Percentiles rank a stretch among this genome's conserved stretches.
phyloP scores from a whole-genome alignment of 2,888 invertebrate species.

The Cantharis rustica region DNA sequence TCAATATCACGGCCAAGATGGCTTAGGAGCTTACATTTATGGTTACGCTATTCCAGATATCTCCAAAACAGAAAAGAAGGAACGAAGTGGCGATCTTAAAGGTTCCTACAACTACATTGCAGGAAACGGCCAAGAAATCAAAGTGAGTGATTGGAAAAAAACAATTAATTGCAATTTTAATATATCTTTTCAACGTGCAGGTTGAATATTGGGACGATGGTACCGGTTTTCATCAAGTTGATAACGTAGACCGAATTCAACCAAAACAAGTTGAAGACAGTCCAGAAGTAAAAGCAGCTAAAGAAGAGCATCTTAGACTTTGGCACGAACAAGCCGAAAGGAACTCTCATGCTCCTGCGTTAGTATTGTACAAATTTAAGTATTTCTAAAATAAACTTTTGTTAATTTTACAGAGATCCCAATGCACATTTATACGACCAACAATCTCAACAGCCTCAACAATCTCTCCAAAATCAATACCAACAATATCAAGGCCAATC shows the following conservation, averaged over 20 bases:
- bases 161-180: background rate
- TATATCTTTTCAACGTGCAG: conserved; percentile 47
- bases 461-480: conserved; percentile 27
- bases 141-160: conserved; percentile 53
- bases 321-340: conserved; percentile 70
- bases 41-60: conserved; percentile 77
- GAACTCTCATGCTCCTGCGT: conserved; percentile 50
- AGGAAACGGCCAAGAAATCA: conserved; percentile 63
- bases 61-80: conserved; percentile 72
- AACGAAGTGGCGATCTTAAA: conserved; percentile 69
- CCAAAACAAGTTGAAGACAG: conserved; percentile 70
- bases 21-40: conserved; percentile 69
- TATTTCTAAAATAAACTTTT: background rate
- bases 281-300: conserved; percentile 71
- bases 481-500: conserved; percentile 25
- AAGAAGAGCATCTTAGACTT: conserved; percentile 69
- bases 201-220: conserved; percentile 76
- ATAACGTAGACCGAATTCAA: conserved; percentile 69
- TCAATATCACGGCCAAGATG: conserved; percentile 73
- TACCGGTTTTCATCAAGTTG: conserved; percentile 78
- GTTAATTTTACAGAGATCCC: conserved; percentile 26
- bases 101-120: conserved; percentile 75
- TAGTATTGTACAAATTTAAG: conserved; percentile 34
- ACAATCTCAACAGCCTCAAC: conserved; percentile 12
- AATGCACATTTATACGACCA: conserved; percentile 25